A percentile compares a stretch with the other conserved stretches of the same genome.
Evolutionary conservation across 2,888 invertebrate species (phyloP).

Genomic region (Leuctra nigra): DNA sequence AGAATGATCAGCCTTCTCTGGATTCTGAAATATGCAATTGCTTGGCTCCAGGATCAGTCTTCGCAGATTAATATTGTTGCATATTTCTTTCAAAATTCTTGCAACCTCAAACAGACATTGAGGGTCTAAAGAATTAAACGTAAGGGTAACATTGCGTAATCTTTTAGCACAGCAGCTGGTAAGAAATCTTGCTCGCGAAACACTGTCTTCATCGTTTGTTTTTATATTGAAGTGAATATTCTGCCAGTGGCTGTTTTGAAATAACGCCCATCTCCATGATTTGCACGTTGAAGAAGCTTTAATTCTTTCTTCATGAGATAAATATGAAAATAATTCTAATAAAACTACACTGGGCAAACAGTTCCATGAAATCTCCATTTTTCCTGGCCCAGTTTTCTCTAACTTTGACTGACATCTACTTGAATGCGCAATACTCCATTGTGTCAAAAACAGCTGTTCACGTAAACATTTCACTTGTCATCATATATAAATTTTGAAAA

Average conservation of each 20-base stretch:
- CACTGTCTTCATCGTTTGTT: slow-evolving; percentile 37
- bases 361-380: slow-evolving; percentile 36
- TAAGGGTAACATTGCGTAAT: slow-evolving; percentile 40
- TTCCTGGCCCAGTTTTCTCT: not conserved
- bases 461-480: too few species aligned
- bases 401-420: not conserved
- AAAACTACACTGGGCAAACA: slow-evolving; percentile 42
- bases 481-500: too few species aligned
- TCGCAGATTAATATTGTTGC: slow-evolving; percentile 38
- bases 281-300: slow-evolving; percentile 48
- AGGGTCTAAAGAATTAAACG: slow-evolving; percentile 38
- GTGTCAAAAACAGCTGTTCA: too few species aligned
- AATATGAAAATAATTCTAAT: slow-evolving; percentile 45
- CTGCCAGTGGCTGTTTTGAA: slow-evolving; percentile 44
- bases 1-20: too few species aligned
- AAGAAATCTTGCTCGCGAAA: slow-evolving; percentile 38
- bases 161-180: slow-evolving; percentile 40
- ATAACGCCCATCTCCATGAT: slow-evolving; percentile 48
- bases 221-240: slow-evolving; percentile 38
- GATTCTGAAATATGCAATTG: too few species aligned
- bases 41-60: slow-evolving; percentile 39
- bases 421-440: too few species aligned
- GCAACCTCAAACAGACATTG: slow-evolving; percentile 36
- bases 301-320: slow-evolving; percentile 45
- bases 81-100: slow-evolving; percentile 37